Evolutionary conservation across 2,113 vertebrate species (phyloP).

Genomic region (Oncorhynchus clarkii): DNA sequence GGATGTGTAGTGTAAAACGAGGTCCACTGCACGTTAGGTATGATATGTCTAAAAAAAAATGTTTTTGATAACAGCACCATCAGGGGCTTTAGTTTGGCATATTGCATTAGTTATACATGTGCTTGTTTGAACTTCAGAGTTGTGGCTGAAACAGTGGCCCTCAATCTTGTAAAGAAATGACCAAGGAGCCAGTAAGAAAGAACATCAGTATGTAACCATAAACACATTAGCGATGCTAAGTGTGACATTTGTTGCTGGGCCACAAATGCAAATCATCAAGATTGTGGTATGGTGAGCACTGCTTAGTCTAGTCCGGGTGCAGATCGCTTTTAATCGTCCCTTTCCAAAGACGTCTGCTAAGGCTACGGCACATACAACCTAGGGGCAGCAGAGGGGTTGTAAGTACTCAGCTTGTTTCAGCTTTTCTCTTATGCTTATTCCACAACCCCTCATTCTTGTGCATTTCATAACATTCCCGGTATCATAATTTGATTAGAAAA

Average conservation of each 20-base stretch:
- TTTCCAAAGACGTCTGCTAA: slow-evolving; percentile 31
- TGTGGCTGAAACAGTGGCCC: background rate
- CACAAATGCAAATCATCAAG: slow-evolving; percentile 32
- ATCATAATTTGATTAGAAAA: slow-evolving; percentile 29
- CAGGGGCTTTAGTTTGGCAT: background rate
- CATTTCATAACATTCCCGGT: slow-evolving; percentile 10
- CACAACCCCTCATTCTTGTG: background rate
- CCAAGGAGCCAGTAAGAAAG: slow-evolving; percentile 19
- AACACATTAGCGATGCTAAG: slow-evolving; percentile 38
- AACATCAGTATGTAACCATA: slow-evolving; percentile 36
- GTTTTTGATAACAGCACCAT: slow-evolving; percentile 36
- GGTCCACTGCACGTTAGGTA: slow-evolving; percentile 28
- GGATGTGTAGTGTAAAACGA: slow-evolving; percentile 25
- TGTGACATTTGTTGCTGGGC: slow-evolving; percentile 35
- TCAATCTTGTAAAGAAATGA: slow-evolving; percentile 32
- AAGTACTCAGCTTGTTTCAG: slow-evolving; percentile 9
- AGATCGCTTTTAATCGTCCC: slow-evolving; percentile 43
- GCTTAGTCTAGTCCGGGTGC: slow-evolving; percentile 26
- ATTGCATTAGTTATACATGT: slow-evolving; percentile 20
- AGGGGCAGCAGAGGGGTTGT: slow-evolving; percentile 13
- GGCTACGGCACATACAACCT: background rate
- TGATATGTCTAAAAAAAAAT: slow-evolving; percentile 26
- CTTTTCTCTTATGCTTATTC: slow-evolving; percentile 13
- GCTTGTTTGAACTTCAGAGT: slow-evolving; percentile 34
- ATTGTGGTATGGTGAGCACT: slow-evolving; percentile 10